A percentile compares a stretch with the other conserved stretches of the same genome.
These are phyloP conservation scores for Sarcophilus harrisii DNA, from an alignment of 2,797 vertebrate genomes.

Conservation along the genomic window DNA sequence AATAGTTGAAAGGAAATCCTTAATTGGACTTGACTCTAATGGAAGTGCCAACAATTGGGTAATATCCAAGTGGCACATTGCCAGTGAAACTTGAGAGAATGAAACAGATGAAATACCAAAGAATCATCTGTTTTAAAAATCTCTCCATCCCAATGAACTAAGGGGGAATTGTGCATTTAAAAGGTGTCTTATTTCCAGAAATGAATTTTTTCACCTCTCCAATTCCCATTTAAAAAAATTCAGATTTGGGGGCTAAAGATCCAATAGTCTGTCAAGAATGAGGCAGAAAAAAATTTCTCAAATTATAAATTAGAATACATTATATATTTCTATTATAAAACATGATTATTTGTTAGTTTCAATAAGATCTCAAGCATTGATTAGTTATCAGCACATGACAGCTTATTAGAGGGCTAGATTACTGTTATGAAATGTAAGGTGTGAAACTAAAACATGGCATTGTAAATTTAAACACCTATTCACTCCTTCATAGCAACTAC, in stretches of 20 bases:
- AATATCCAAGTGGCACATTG: not conserved
- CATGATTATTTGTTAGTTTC: slow-evolving; percentile 69
- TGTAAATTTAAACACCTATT: slow-evolving; percentile 68
- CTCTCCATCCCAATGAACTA: slow-evolving; percentile 17
- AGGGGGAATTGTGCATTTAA: slow-evolving; percentile 27
- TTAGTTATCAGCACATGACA: slow-evolving; percentile 37
- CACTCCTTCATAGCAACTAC: slow-evolving; percentile 72
- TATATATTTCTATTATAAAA: slow-evolving; percentile 58
- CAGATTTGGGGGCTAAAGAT: slow-evolving; percentile 60
- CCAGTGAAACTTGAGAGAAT: slow-evolving; percentile 19
- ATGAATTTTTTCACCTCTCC: slow-evolving; percentile 56
- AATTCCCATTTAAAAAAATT: slow-evolving; percentile 64
- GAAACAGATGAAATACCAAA: not conserved
- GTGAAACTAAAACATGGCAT: slow-evolving; percentile 55
- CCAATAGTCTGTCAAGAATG: slow-evolving; percentile 52
- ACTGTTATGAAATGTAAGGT: slow-evolving; percentile 19
- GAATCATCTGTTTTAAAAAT: not conserved
- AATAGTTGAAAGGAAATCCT: not conserved
- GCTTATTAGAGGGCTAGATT: slow-evolving; percentile 12
- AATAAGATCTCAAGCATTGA: slow-evolving; percentile 60
- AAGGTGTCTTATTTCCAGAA: slow-evolving; percentile 44
- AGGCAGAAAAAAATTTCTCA: slow-evolving; percentile 70
- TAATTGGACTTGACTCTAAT: not conserved
- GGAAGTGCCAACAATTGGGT: not conserved
- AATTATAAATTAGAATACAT: slow-evolving; percentile 47